phyloP scores from a whole-genome alignment of 2,113 vertebrate genomes.

The Macquaria australasica region DNA sequence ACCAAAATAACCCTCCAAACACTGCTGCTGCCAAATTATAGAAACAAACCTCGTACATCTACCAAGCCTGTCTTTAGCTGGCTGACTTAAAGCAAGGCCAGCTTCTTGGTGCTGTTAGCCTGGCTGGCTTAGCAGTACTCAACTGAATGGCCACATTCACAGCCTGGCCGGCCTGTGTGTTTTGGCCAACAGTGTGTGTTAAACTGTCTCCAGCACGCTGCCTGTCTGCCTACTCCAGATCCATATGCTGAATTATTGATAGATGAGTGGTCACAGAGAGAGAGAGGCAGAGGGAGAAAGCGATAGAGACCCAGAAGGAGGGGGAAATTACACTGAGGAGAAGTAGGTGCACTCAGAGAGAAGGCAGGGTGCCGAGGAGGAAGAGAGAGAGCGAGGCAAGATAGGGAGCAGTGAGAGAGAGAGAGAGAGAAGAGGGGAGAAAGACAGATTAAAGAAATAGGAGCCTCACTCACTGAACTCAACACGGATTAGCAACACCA shows the following conservation, averaged over 20 bases:
- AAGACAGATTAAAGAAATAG: constrained; percentile 80
- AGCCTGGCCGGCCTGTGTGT: constrained; percentile 39
- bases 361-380: constrained; percentile 16
- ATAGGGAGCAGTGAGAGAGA: constrained; percentile 11
- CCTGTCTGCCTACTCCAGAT: constrained; percentile 77
- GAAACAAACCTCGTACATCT: constrained; percentile 12
- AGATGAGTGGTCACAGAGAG: constrained; percentile 56
- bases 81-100: neutral
- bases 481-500: constrained; percentile 84
- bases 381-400: constrained; percentile 31
- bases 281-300: constrained; percentile 50
- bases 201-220: constrained; percentile 66
- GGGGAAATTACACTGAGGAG: constrained; percentile 45
- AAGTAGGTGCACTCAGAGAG: constrained; percentile 30
- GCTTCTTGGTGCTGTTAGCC: constrained; percentile 31
- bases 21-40: constrained; percentile 13
- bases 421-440: constrained; percentile 40
- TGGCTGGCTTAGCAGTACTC: constrained; percentile 45
- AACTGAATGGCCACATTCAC: constrained; percentile 8
- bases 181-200: constrained; percentile 51
- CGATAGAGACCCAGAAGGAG: constrained; percentile 30
- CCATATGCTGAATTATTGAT: constrained; percentile 85
- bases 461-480: constrained; percentile 78
- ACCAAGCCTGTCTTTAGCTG: constrained; percentile 5
- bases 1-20: constrained; percentile 38